Conservation (phyloP, 2,113 vertebrate genomes). For the Mustela lutreola region DNA sequence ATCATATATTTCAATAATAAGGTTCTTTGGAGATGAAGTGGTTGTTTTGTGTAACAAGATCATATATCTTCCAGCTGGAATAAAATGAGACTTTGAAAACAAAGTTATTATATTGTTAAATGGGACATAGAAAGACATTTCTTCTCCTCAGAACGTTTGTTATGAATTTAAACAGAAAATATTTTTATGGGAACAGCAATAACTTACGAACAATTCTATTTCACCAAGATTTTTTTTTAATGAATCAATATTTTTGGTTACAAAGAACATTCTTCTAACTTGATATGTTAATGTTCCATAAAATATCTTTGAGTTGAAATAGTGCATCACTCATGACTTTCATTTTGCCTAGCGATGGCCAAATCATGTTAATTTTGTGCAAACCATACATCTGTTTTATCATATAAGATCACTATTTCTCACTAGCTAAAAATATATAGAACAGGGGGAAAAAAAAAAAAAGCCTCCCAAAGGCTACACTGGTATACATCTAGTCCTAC, state of each 20-base stretch:
- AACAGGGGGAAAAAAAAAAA: neutral
- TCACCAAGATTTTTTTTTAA: constrained; percentile 60
- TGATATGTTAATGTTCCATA: constrained; percentile 66
- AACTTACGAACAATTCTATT: constrained; percentile 73
- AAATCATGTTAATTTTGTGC: constrained; percentile 71
- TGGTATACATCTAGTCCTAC: constrained; percentile 17
- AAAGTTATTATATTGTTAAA: constrained; percentile 79
- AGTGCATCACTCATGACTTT: constrained; percentile 46
- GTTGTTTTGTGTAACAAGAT: constrained; percentile 75
- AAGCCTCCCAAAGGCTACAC: neutral
- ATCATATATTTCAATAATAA: constrained; percentile 72
- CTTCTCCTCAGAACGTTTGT: constrained; percentile 72
- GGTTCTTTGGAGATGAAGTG: constrained; percentile 49
- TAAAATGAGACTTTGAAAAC: constrained; percentile 80
- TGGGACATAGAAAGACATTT: constrained; percentile 76
- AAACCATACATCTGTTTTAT: constrained; percentile 71
- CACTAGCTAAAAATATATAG: constrained; percentile 72
- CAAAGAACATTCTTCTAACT: constrained; percentile 65
- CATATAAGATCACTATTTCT: constrained; percentile 69
- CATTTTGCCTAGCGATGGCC: constrained; percentile 62
- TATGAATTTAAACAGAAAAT: constrained; percentile 84
- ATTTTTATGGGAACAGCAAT: constrained; percentile 78
- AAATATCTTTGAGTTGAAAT: constrained; percentile 65
- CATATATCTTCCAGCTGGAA: constrained; percentile 78
- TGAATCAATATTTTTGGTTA: constrained; percentile 78